phyloP scores from a whole-genome alignment of 1,140 invertebrate genomes.

The Lucilia cuprina region DNA sequence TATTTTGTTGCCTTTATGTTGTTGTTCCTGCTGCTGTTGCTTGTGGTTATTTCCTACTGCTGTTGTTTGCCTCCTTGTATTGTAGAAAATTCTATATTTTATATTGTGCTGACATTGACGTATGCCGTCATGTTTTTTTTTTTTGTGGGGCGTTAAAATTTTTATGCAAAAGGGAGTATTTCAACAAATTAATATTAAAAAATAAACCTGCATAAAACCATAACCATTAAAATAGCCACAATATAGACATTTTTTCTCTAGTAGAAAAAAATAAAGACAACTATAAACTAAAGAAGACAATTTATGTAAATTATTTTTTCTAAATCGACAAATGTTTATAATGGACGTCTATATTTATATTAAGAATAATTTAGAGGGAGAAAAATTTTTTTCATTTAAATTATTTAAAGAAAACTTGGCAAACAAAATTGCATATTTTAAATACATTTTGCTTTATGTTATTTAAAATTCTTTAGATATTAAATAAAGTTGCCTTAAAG shows the following conservation, averaged over 20 bases:
- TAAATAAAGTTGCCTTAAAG: no score
- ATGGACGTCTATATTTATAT: no score
- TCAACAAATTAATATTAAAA: background rate
- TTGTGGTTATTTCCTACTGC: constrained; percentile 5
- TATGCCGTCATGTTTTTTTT: background rate
- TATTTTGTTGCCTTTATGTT: background rate
- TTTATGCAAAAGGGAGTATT: constrained; percentile 1
- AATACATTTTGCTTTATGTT: no score
- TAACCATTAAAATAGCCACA: background rate
- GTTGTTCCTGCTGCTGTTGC: background rate
- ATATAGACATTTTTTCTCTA: background rate
- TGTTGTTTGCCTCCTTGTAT: background rate
- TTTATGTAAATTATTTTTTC: background rate
- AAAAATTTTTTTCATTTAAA: no score
- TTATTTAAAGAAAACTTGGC: no score
- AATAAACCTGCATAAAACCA: background rate
- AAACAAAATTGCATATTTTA: no score
- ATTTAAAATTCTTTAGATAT: no score
- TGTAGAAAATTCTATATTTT: constrained; percentile 5
- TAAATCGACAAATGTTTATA: no score
- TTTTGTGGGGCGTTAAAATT: constrained; percentile 1
- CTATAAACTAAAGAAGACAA: background rate
- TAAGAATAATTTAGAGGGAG: no score
- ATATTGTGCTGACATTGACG: constrained; percentile 6
- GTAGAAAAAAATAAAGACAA: no score